These are phyloP conservation scores for Lasioglossum pauxillum DNA, from an alignment of 2,888 invertebrate genomes.

Conservation along the genomic window DNA sequence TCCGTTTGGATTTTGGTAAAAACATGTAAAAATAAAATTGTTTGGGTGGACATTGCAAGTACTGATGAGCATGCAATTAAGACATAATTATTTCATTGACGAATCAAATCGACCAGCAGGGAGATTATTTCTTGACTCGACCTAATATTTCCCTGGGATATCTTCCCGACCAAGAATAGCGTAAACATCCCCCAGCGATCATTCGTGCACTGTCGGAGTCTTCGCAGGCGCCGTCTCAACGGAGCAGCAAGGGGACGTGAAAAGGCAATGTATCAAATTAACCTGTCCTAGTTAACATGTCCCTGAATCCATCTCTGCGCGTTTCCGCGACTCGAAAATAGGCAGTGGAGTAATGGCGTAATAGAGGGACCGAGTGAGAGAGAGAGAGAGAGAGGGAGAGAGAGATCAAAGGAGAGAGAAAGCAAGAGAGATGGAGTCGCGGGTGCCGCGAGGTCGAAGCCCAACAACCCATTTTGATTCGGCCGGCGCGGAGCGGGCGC, in stretches of 20 bases:
- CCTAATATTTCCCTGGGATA: neutral
- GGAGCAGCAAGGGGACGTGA: neutral
- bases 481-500: constrained; percentile 16
- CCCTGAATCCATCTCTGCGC: neutral
- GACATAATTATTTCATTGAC: neutral
- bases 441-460: constrained; percentile 36
- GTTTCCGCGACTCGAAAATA: constrained; percentile 21
- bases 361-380: neutral
- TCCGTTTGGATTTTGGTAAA: neutral
- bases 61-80: neutral
- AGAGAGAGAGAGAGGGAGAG: neutral
- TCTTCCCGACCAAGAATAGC: neutral
- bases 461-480: constrained; percentile 60
- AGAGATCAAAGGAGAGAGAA: neutral
- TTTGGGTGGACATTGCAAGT: neutral
- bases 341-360: constrained; percentile 17
- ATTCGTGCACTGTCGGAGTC: neutral
- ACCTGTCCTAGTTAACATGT: neutral
- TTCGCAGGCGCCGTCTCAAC: neutral
- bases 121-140: neutral
- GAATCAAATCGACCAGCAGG: neutral
- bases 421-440: constrained; percentile 10
- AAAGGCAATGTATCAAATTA: constrained; percentile 16
- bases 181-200: neutral
- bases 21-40: neutral